Conservation (phyloP, 2,797 vertebrate species). For the Acomys russatus region DNA sequence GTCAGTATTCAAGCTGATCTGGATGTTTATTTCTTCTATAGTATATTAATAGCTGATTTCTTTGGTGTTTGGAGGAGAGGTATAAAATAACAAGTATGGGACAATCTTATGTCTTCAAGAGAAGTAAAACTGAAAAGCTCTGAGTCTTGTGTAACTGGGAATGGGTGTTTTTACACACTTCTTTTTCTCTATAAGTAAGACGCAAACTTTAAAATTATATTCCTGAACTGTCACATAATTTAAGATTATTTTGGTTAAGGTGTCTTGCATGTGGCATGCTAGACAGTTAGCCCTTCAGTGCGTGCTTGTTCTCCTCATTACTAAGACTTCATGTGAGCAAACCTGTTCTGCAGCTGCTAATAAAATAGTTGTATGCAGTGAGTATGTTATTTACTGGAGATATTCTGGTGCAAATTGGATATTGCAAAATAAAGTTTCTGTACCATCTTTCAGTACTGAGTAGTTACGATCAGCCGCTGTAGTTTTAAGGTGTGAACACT, state of each 20-base stretch:
- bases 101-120: background rate
- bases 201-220: slow-evolving; percentile 54
- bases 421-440: slow-evolving; percentile 37
- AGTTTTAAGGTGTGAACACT: slow-evolving; percentile 48
- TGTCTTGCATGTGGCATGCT: background rate
- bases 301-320: slow-evolving; percentile 30
- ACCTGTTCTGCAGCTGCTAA: slow-evolving; percentile 32
- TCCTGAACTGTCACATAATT: background rate
- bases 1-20: slow-evolving; percentile 68
- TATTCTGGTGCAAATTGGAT: slow-evolving; percentile 17
- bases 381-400: slow-evolving; percentile 35
- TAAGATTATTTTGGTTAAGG: slow-evolving; percentile 55
- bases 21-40: slow-evolving; percentile 66
- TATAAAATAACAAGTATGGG: slow-evolving; percentile 18
- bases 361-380: slow-evolving; percentile 50
- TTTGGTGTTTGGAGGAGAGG: slow-evolving; percentile 31
- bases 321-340: slow-evolving; percentile 57
- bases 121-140: slow-evolving; percentile 53
- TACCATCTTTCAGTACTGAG: background rate
- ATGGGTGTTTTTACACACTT: slow-evolving; percentile 10
- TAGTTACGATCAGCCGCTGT: slow-evolving; percentile 28
- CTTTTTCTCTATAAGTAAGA: slow-evolving; percentile 34
- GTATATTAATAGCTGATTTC: slow-evolving; percentile 56
- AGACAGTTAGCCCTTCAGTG: background rate
- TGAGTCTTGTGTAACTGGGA: background rate